phyloP scores from a whole-genome alignment of 1,140 invertebrate genomes.

The Bombus impatiens region DNA sequence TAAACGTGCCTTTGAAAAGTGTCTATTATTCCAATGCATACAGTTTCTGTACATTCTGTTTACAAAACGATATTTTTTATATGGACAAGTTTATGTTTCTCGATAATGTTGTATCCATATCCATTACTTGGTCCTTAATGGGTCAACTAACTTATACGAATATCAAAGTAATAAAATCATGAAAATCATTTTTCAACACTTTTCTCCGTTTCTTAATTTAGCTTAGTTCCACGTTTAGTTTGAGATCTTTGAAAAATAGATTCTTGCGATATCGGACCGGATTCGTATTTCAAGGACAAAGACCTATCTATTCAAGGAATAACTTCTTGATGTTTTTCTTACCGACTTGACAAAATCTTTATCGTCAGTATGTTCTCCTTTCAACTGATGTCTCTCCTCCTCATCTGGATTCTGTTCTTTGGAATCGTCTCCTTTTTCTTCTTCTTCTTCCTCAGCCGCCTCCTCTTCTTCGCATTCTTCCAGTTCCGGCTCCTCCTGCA shows the following conservation, averaged over 20 bases:
- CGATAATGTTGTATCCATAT: too few relatives aligned
- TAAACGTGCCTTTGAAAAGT: too few relatives aligned
- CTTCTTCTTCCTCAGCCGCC: slow-evolving; percentile 76
- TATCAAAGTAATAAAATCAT: too few relatives aligned
- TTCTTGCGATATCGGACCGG: slow-evolving; percentile 67
- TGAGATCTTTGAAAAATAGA: neutral
- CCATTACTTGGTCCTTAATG: too few relatives aligned
- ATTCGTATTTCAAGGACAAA: slow-evolving; percentile 15
- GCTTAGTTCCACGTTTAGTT: too few relatives aligned
- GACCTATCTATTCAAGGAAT: slow-evolving; percentile 48
- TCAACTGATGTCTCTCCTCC: slow-evolving; percentile 42
- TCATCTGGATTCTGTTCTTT: neutral
- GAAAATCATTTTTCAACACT: too few relatives aligned
- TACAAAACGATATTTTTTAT: too few relatives aligned
- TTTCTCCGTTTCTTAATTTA: too few relatives aligned
- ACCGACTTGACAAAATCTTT: slow-evolving; percentile 75
- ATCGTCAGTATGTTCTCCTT: slow-evolving; percentile 32
- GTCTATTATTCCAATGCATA: too few relatives aligned
- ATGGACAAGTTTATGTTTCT: too few relatives aligned
- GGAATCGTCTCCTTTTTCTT: slow-evolving; percentile 57
- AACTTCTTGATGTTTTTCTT: slow-evolving; percentile 70
- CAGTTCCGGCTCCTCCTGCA: slow-evolving; percentile 82
- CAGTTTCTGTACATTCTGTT: too few relatives aligned
- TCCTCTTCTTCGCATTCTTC: slow-evolving; percentile 83
- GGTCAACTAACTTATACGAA: too few relatives aligned